Conservation (phyloP, 2,797 vertebrate genomes). For the Aeoliscus strigatus region DNA sequence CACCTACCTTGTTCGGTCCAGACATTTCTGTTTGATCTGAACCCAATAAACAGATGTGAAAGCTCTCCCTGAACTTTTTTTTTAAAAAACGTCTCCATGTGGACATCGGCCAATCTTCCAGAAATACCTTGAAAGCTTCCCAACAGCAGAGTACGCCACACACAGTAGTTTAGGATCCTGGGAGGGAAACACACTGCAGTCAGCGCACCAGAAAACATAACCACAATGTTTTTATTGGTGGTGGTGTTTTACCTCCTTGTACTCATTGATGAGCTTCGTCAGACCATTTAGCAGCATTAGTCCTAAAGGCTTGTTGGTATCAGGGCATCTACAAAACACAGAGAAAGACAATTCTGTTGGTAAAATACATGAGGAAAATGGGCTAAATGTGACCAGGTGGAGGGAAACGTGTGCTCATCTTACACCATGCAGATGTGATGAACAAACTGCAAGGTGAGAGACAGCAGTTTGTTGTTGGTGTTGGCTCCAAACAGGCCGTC, state of each 20-base stretch:
- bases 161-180: conserved; percentile 94
- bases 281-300: conserved; percentile 97
- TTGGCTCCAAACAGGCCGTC: conserved; percentile 95
- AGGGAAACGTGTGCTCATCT: conserved; percentile 23
- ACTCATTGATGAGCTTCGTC: conserved; percentile 97
- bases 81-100: no score
- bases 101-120: no score
- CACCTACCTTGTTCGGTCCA: no score
- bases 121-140: conserved; percentile 91
- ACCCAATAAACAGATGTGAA: no score
- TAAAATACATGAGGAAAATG: no score
- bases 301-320: conserved; percentile 93
- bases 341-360: no score
- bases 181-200: conserved; percentile 39
- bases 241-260: conserved; percentile 96
- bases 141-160: conserved; percentile 95
- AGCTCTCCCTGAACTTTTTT: no score
- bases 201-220: no score
- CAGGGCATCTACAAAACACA: conserved; percentile 96
- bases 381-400: no score
- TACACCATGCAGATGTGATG: conserved; percentile 91
- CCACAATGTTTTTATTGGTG: no score
- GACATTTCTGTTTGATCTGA: no score
- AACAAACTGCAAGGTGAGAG: conserved; percentile 92
- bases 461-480: conserved; percentile 94